A percentile compares a stretch with the other conserved stretches of the same genome.
Conservation (phyloP, 2,888 invertebrate species). For the Ennomos quercinarius region DNA sequence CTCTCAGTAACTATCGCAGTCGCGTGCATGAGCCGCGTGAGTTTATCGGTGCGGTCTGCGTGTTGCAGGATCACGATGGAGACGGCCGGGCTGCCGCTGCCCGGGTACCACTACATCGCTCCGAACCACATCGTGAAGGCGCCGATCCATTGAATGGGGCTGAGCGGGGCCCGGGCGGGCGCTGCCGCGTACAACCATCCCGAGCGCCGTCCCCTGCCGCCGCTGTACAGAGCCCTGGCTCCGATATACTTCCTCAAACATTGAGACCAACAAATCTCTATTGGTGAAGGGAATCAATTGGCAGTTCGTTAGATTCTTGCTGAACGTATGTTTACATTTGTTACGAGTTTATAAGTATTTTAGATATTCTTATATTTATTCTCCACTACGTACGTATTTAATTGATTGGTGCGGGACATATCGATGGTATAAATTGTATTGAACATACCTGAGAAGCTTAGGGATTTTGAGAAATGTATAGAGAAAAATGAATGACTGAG, state of each 20-base stretch:
- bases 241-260: constrained; percentile 75
- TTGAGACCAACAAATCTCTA: constrained; percentile 61
- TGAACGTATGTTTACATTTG: constrained; percentile 84
- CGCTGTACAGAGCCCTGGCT: constrained; percentile 72
- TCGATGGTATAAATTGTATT: constrained; percentile 49
- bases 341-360: constrained; percentile 87
- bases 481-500: constrained; percentile 68
- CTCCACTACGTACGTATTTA: constrained; percentile 82
- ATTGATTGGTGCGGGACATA: constrained; percentile 64
- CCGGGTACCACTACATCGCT: constrained; percentile 96
- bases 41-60: constrained; percentile 6
- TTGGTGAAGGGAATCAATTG: constrained; percentile 66
- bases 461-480: constrained; percentile 44
- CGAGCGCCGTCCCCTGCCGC: constrained; percentile 56
- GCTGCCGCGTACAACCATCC: constrained; percentile 56
- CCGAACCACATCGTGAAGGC: constrained; percentile 97
- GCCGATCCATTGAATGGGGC: constrained; percentile 92
- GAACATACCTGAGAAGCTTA: constrained; percentile 41
- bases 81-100: constrained; percentile 95
- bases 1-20: constrained; percentile 2
- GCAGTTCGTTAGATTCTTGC: constrained; percentile 67
- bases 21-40: not conserved
- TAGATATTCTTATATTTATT: constrained; percentile 90
- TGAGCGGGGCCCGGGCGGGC: constrained; percentile 66
- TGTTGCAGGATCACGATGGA: constrained; percentile 97